phyloP scores from a whole-genome alignment of 2,888 invertebrate genomes.

The Brachypalpus laphriformis region DNA sequence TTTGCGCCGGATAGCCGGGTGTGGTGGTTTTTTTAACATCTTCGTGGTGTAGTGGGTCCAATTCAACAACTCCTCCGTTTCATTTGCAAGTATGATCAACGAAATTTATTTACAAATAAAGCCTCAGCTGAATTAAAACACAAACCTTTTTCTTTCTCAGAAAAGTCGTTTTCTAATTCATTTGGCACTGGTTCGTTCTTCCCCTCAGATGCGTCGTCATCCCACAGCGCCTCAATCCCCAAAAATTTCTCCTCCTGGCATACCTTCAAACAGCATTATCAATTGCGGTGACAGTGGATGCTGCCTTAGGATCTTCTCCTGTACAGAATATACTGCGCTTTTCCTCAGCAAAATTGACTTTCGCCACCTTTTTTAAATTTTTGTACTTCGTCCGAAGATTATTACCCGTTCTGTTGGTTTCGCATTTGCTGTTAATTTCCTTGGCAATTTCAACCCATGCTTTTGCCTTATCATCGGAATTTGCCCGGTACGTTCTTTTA shows the following conservation, averaged over 20 bases:
- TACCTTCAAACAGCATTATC: conserved; percentile 6
- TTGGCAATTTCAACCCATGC: neutral
- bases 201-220: neutral
- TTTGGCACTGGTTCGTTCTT: neutral
- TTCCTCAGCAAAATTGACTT: neutral
- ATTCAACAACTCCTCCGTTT: neutral
- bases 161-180: neutral
- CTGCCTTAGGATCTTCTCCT: conserved; percentile 2
- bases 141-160: conserved; percentile 1
- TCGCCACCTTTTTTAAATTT: conserved; percentile 1
- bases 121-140: neutral
- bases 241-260: conserved; percentile 18
- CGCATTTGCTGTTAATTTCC: neutral
- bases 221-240: conserved; percentile 5
- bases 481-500: too few relatives aligned
- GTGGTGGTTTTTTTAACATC: conserved; percentile 3
- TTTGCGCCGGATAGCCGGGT: neutral
- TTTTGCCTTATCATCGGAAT: neutral
- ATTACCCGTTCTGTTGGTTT: neutral
- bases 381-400: conserved; percentile 2
- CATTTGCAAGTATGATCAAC: neutral
- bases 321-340: neutral
- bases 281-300: neutral
- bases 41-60: neutral
- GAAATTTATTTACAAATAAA: neutral